These are phyloP conservation scores for Datnioides undecimradiatus DNA, from an alignment of 2,113 vertebrate genomes.

Conservation along the genomic window DNA sequence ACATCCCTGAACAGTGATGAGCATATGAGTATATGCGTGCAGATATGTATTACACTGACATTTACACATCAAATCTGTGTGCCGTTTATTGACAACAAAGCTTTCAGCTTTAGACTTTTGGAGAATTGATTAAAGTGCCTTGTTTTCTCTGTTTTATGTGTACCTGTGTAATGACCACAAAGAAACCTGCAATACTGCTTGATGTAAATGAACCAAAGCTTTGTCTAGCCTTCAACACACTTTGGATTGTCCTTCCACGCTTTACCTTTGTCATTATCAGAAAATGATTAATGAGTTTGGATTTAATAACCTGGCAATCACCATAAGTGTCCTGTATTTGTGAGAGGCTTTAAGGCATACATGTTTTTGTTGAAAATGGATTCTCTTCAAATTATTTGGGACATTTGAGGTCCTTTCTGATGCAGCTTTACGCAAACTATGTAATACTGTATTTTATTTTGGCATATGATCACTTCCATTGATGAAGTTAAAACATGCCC, in stretches of 20 bases:
- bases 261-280: not conserved
- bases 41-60: too few relatives aligned
- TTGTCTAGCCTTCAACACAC: not conserved
- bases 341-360: not conserved
- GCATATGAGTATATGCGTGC: too few relatives aligned
- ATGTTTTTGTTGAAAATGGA: too few relatives aligned
- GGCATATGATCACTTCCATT: not conserved
- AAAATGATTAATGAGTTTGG: not conserved
- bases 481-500: not conserved
- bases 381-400: too few relatives aligned
- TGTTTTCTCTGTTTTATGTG: not conserved
- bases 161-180: not conserved
- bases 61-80: too few relatives aligned
- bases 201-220: not conserved
- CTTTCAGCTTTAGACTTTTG: too few relatives aligned
- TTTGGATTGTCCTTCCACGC: not conserved
- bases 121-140: not conserved
- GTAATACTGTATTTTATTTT: not conserved
- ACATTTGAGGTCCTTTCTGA: too few relatives aligned
- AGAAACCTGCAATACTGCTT: not conserved
- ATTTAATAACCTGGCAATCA: not conserved
- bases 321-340: not conserved
- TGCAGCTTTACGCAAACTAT: not conserved
- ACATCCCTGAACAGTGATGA: too few relatives aligned
- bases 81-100: too few relatives aligned